Conservation (phyloP, 2,797 vertebrate genomes). For the Microtus californicus region DNA sequence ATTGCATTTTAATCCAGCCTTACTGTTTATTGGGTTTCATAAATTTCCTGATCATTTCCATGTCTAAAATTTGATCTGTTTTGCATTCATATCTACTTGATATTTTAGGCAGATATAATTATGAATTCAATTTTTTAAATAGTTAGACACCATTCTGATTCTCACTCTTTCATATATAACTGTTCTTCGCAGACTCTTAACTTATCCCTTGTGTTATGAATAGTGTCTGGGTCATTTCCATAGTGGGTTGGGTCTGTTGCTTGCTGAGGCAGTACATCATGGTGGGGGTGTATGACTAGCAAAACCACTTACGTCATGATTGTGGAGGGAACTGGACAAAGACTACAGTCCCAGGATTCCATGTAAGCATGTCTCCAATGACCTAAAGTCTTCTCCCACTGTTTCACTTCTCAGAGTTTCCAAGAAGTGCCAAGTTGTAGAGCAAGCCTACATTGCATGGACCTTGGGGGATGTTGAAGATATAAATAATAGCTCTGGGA, state of each 20-base stretch:
- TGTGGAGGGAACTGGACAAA: not conserved
- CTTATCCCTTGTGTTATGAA: not conserved
- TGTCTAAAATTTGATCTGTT: constrained; percentile 11
- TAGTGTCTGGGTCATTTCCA: not conserved
- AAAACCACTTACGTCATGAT: not conserved
- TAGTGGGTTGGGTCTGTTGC: not conserved
- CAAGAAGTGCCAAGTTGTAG: not conserved
- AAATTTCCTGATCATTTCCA: constrained; percentile 3
- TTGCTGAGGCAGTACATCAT: not conserved
- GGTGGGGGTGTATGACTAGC: not conserved
- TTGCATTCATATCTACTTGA: not conserved
- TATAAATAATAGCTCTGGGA: not conserved
- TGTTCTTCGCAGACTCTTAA: not conserved
- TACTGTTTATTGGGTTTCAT: constrained; percentile 21
- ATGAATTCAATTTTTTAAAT: not conserved
- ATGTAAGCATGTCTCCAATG: not conserved
- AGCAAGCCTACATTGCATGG: not conserved
- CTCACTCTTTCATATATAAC: not conserved
- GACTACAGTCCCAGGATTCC: not conserved
- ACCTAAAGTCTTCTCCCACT: not conserved
- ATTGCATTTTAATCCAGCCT: not conserved
- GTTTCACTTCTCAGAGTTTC: not conserved
- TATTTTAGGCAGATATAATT: constrained; percentile 19
- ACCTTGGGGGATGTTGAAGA: not conserved
- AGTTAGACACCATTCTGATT: not conserved